These are phyloP conservation scores for Nemapogon koenigi DNA, from an alignment of 2,888 invertebrate genomes.

Conservation along the genomic window DNA sequence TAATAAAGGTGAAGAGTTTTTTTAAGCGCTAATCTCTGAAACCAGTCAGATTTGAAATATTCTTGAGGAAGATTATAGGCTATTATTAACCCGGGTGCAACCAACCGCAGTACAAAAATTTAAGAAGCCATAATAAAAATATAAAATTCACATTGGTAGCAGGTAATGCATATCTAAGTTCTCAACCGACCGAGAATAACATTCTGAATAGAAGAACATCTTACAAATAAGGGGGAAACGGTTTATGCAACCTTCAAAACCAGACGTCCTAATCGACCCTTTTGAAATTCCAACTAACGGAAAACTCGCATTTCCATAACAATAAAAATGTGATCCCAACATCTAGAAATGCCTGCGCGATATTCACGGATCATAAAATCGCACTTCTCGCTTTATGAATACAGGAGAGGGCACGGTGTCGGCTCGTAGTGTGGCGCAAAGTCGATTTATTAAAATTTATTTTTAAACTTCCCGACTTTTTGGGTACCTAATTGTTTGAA, in stretches of 20 bases:
- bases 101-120: no score
- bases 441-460: constrained; percentile 10
- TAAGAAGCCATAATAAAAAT: no score
- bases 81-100: constrained; percentile 17
- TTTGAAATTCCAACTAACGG: constrained; percentile 64
- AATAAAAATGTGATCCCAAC: constrained; percentile 64
- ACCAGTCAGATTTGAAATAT: no score
- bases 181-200: constrained; percentile 21
- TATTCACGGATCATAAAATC: constrained; percentile 65
- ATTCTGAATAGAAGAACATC: constrained; percentile 24
- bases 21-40: no score
- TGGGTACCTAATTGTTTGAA: constrained; percentile 9
- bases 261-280: constrained; percentile 64
- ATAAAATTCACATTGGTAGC: constrained; percentile 31
- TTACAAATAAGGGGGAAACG: constrained; percentile 46
- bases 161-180: constrained; percentile 33
- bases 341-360: constrained; percentile 62
- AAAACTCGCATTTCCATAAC: constrained; percentile 64
- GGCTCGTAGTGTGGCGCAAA: constrained; percentile 1
- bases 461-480: constrained; percentile 8
- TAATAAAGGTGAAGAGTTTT: no score
- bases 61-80: no score
- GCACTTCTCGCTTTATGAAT: constrained; percentile 23
- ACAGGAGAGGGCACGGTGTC: constrained; percentile 2
- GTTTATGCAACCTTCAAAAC: constrained; percentile 55